These are phyloP conservation scores for Suricata suricatta DNA, from an alignment of 2,113 vertebrate species.

Conservation along the genomic window DNA sequence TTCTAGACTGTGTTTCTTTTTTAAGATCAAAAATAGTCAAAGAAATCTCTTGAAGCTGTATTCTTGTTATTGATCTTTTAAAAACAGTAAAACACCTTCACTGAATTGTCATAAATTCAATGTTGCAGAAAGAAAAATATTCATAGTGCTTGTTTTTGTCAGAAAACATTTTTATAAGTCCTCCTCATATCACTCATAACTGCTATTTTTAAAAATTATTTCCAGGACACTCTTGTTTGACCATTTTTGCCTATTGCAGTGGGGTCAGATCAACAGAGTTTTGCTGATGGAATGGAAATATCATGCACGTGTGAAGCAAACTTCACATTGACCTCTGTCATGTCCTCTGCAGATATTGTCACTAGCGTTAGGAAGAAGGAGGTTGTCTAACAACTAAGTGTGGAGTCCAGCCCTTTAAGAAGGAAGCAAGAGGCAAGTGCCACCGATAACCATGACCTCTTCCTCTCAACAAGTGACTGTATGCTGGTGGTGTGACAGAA, in stretches of 20 bases:
- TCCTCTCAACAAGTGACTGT: background rate
- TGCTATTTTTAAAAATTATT: background rate
- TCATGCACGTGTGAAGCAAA: background rate
- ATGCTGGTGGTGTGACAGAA: background rate
- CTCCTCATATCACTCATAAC: background rate
- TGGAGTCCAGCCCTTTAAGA: background rate
- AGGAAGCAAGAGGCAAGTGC: background rate
- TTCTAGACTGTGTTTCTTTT: constrained; percentile 33
- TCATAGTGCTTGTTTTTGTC: background rate
- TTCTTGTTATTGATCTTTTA: constrained; percentile 5
- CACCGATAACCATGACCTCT: background rate
- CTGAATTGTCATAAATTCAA: background rate
- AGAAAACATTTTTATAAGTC: background rate
- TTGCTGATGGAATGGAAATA: background rate
- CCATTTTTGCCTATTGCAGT: background rate
- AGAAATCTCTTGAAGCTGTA: background rate
- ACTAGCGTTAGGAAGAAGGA: background rate
- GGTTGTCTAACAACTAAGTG: background rate
- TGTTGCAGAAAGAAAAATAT: background rate
- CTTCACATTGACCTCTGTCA: background rate
- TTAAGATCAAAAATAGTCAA: constrained; percentile 42
- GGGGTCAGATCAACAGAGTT: background rate
- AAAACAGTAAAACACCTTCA: background rate
- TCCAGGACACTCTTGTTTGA: background rate
- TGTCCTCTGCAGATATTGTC: background rate